Conservation (phyloP, 1,140 invertebrate genomes). For the Leptinotarsa defecta region DNA sequence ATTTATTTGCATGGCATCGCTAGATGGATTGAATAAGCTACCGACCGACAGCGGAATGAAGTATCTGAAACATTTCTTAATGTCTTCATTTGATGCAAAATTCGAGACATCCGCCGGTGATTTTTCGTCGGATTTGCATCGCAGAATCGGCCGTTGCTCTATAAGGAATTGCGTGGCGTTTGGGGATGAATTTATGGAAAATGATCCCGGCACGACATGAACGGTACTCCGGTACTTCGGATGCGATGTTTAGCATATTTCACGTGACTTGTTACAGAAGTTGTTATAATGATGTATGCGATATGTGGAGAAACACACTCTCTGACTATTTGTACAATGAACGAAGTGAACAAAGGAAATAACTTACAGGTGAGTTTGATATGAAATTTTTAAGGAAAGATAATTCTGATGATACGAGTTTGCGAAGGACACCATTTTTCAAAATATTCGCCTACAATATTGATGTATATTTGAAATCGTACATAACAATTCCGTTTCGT, state of each 20-base stretch:
- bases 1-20: conserved; percentile 16
- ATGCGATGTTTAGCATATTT: not conserved
- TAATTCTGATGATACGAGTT: too few relatives aligned
- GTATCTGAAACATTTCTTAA: conserved; percentile 16
- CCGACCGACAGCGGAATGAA: conserved; percentile 9
- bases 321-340: not conserved
- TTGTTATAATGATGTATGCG: conserved; percentile 4
- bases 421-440: too few relatives aligned
- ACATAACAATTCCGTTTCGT: too few relatives aligned
- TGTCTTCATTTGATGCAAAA: conserved; percentile 15
- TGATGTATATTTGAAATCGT: too few relatives aligned
- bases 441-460: too few relatives aligned
- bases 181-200: conserved; percentile 5
- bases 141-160: not conserved
- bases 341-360: not conserved
- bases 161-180: conserved; percentile 2
- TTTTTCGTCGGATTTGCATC: conserved; percentile 13
- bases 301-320: not conserved
- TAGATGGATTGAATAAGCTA: conserved; percentile 10
- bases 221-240: not conserved
- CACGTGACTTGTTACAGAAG: not conserved
- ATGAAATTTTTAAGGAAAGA: too few relatives aligned
- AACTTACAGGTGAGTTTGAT: too few relatives aligned
- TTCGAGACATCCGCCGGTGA: conserved; percentile 1
- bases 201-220: conserved; percentile 4